Percentiles rank a stretch among this genome's conserved stretches.
phyloP scores from a whole-genome alignment of 2,888 invertebrate species.

The Mesoligia furuncula region DNA sequence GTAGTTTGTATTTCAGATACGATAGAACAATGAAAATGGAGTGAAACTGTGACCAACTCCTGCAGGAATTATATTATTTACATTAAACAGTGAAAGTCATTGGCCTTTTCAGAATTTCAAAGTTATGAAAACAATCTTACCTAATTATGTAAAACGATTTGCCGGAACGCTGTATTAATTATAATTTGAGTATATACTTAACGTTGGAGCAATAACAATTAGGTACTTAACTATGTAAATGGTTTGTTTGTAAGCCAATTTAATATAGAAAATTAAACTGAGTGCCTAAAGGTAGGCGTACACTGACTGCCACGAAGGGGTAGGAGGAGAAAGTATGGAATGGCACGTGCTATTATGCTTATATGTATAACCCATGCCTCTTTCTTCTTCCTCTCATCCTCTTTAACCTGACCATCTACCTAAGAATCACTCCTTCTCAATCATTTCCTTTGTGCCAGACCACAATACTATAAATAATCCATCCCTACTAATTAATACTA shows the following conservation, averaged over 20 bases:
- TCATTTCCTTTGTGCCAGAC: not conserved
- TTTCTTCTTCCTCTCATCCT: not conserved
- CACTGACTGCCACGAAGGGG: not conserved
- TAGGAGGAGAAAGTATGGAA: not conserved
- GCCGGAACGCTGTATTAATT: constrained; percentile 47
- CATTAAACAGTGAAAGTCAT: constrained; percentile 49
- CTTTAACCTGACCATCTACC: not conserved
- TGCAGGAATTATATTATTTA: constrained; percentile 38
- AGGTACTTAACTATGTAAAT: constrained; percentile 31
- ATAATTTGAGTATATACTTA: constrained; percentile 52
- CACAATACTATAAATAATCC: no score
- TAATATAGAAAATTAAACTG: constrained; percentile 23
- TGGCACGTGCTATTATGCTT: not conserved
- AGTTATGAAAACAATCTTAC: constrained; percentile 64
- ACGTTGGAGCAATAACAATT: constrained; percentile 36
- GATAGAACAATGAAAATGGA: not conserved
- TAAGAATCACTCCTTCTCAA: not conserved
- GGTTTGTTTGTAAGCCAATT: constrained; percentile 43
- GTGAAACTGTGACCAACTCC: constrained; percentile 30
- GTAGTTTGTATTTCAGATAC: not conserved
- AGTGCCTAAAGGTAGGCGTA: not conserved
- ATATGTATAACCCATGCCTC: no score
- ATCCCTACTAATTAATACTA: no score
- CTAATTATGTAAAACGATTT: constrained; percentile 48
- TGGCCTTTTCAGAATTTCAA: constrained; percentile 59